These are phyloP conservation scores for Picathartes gymnocephalus DNA, from an alignment of 2,113 vertebrate genomes.

Conservation along the genomic window DNA sequence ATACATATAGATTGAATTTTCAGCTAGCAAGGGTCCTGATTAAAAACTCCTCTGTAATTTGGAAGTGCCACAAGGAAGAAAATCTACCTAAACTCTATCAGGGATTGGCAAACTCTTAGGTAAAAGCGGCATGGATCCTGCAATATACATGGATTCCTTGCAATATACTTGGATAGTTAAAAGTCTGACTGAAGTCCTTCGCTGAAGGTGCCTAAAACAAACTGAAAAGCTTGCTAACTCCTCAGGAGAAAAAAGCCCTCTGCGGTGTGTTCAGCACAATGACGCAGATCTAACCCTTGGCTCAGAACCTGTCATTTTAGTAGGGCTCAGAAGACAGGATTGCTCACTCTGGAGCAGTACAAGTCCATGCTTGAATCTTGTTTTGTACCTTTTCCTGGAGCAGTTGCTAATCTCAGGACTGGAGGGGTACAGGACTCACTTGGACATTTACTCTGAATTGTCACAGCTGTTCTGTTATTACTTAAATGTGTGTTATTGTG, in stretches of 20 bases:
- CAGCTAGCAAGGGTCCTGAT: not conserved
- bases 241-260: not conserved
- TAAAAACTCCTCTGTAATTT: not conserved
- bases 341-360: not conserved
- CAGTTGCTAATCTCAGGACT: not conserved
- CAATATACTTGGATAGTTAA: fast-evolving
- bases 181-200: not conserved
- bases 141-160: fast-evolving
- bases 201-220: not conserved
- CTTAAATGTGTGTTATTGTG: not conserved
- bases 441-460: not conserved
- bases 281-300: not conserved
- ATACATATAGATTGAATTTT: not conserved
- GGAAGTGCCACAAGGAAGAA: not conserved
- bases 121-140: not conserved
- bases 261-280: not conserved
- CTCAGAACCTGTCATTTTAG: not conserved
- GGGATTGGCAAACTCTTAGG: not conserved
- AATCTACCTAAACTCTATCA: not conserved
- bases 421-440: not conserved
- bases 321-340: not conserved
- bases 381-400: not conserved
- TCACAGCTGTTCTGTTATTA: not conserved
- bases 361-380: not conserved
- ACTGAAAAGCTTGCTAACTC: not conserved